Base-by-base conservation (phyloP, 2,888 invertebrate genomes). In the Drosophila nigricruria region DNA sequence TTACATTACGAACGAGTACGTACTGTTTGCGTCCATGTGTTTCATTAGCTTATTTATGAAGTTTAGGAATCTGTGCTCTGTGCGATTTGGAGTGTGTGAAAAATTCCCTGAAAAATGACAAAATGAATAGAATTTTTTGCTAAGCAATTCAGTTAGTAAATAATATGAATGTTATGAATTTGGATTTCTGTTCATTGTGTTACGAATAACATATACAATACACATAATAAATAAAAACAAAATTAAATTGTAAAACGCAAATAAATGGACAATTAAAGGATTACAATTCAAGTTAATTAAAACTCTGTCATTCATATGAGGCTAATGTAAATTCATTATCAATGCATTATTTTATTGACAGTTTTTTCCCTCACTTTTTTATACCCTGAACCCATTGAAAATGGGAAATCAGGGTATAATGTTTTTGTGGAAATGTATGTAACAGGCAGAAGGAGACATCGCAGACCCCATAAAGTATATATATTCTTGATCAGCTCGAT, bases 31-130 rank as follows among this genome's bases (percentile, higher is more conserved):
- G 16, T 45, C 69, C 81, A 77, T 86, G 75, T 78, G 70, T 86
- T 84, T 83, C 77, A 84, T 84, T 83, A 88, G 73, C 87, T 87
- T 72, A 83, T 89, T 87, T 84, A 83, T 89, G 81, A 84, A 88
- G 81, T 76, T 87, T 83, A 70, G 73, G 62, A 77, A 66, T n/a
- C n/a, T n/a, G n/a, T 66, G 68, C 49, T 74, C 59, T 72, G 70
- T 75, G 83, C 73, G 73, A 81, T 76, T 80, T 57, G 53, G 64
- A 73, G 56, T 70, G 77, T 73, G 81, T 85, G 71, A 78, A 75
- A 75, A 58, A 53, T 63, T 49, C 38, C 38, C 60, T 65, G 66
- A 70, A 77, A 82, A 59, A 45, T 67, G 54, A 38, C 66, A 58
- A 72, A 82, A 77, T 54, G 68, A 73, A 69, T 76, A 53, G 59